Base-by-base conservation (phyloP, 2,888 invertebrate genomes). In the Drosophila barbarae region DNA sequence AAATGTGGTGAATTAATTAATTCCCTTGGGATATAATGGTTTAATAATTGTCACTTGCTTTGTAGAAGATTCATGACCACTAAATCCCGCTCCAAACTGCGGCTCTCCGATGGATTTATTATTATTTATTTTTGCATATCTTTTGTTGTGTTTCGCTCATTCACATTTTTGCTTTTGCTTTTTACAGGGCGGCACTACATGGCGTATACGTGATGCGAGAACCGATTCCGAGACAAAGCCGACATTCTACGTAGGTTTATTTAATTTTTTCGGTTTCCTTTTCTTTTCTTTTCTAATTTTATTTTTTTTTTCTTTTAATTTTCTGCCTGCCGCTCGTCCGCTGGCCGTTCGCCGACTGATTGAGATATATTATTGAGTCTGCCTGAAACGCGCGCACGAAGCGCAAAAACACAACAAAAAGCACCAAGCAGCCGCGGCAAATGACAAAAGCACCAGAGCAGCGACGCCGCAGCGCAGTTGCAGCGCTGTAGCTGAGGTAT, bases 51-150 rank as follows among this genome's bases (percentile, higher is more conserved):
- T 53, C 77, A 81, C 81, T 81, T 81, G 81, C 81, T 81, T 85
- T 81, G 81, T 69, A 81, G 64, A 54, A 81, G 77, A 81, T 81
- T 81, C 81, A 81, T 81, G 65, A 65, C 70, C 63, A n/a, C 26
- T 7, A 32, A 23, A 18, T 28, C 23, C 23, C 39, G 41, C 63
- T 61, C 28, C 50, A 35, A 42, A 30, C 49, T 36, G 76, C 55
- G 52, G 41, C 44, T 49, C 41, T n/a, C 26, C 18, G 5, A 35
- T 34, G 39, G 34, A 32, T 59, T 52, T 74, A 2, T 42, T n/a
- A 21, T 32, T 59, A 21, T 36, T 59, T 56, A 59, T 35, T 53
- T 56, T 69, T 60, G 60, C 69, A 68, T 82, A 69, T 65, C 26
- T 26, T 58, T 53, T 57, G 61, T 76, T 51, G 52, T 46, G 51